These are phyloP conservation scores for Trididemnum nubilum DNA, from an alignment of 23 tunicate genomes.

Conservation along the genomic window DNA sequence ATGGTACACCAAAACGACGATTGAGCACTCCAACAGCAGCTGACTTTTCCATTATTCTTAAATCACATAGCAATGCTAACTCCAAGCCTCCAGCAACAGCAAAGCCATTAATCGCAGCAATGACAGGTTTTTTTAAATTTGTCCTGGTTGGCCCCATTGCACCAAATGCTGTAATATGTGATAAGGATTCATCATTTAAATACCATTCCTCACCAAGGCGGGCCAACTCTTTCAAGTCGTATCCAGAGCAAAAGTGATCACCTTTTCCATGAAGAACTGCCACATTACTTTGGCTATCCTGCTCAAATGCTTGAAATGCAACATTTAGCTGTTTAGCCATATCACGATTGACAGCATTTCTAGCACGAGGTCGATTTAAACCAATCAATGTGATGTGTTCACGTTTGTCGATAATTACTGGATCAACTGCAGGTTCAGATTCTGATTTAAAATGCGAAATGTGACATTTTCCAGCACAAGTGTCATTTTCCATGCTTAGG, in stretches of 20 bases:
- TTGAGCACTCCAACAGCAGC: constrained; percentile 56
- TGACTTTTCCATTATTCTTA: constrained; percentile 57
- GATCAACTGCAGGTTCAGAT: constrained; percentile 74
- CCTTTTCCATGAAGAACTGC: constrained; percentile 83
- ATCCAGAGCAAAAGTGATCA: constrained; percentile 81
- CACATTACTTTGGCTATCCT: constrained; percentile 59
- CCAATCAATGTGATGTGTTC: constrained; percentile 69
- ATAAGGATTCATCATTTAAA: constrained; percentile 39
- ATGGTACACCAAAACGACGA: constrained; percentile 53
- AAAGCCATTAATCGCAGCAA: constrained; percentile 74
- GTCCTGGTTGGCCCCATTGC: constrained; percentile 79
- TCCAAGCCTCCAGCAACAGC: constrained; percentile 71
- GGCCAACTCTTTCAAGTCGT: constrained; percentile 71
- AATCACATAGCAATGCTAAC: constrained; percentile 71
- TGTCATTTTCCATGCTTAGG: too few relatives aligned
- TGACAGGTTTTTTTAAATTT: constrained; percentile 67
- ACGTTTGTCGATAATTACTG: constrained; percentile 69
- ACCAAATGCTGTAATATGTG: constrained; percentile 45
- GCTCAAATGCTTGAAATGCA: constrained; percentile 72
- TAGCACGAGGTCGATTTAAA: constrained; percentile 58
- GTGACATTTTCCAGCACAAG: too few relatives aligned
- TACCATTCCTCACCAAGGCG: not conserved
- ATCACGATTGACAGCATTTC: constrained; percentile 70
- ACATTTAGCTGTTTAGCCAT: constrained; percentile 76
- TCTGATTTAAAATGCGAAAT: too few relatives aligned